Conservation (phyloP, 2,113 vertebrate species). For the Ceyx melanurus region DNA sequence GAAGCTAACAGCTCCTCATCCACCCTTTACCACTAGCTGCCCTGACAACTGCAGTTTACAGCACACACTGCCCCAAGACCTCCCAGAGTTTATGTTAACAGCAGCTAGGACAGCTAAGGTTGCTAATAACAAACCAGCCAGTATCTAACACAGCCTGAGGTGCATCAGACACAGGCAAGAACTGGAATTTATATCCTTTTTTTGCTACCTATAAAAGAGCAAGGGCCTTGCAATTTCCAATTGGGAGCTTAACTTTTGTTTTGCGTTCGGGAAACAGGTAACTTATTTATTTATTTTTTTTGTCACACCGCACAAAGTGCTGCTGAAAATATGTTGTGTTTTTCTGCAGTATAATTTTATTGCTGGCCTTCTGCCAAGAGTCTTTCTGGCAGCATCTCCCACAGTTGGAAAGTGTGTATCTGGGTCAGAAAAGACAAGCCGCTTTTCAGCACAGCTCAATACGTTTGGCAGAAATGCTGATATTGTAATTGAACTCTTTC, state of each 20-base stretch:
- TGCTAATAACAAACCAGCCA: neutral
- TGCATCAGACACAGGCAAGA: neutral
- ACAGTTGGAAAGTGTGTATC: constrained; percentile 74
- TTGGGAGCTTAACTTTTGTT: constrained; percentile 17
- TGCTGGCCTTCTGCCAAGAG: constrained; percentile 68
- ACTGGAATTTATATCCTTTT: neutral
- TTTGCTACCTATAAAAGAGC: neutral
- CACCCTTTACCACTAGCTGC: neutral
- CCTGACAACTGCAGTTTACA: neutral
- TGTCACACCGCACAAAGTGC: constrained; percentile 2
- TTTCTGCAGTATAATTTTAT: constrained; percentile 72
- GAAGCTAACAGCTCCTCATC: neutral
- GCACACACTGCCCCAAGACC: neutral
- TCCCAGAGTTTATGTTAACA: neutral
- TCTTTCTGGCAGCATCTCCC: constrained; percentile 72
- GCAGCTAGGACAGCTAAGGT: neutral
- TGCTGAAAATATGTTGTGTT: constrained; percentile 62
- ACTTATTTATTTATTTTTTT: neutral
- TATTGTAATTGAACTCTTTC: constrained; percentile 74
- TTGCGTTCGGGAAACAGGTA: constrained; percentile 44
- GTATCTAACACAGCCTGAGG: neutral
- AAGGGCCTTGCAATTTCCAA: neutral
- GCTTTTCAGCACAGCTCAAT: constrained; percentile 74
- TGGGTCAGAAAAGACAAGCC: constrained; percentile 78
- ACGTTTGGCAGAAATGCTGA: constrained; percentile 70